Percentiles rank a stretch among this genome's conserved stretches.
Conservation (phyloP, 92 coral and sea anemone species). For the Anthopleura xanthogrammica region DNA sequence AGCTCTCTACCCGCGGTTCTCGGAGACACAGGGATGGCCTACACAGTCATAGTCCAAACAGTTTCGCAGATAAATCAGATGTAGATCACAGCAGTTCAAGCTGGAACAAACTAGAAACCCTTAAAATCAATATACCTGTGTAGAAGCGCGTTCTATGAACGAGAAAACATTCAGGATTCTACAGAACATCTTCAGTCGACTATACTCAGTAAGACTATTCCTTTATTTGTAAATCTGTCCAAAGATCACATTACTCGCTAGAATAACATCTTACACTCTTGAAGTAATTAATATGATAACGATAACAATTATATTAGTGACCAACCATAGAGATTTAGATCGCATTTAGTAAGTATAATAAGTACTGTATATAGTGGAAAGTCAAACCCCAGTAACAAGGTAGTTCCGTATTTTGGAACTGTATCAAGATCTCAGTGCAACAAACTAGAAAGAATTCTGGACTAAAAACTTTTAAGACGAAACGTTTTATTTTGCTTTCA, state of each 20-base stretch:
- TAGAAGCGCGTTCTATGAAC: not conserved
- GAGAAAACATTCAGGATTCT: not conserved
- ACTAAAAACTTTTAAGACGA: not conserved
- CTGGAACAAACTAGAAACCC: slow-evolving; percentile 24
- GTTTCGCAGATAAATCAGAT: slow-evolving; percentile 38
- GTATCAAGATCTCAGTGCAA: not conserved
- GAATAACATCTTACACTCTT: not conserved
- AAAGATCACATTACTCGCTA: not conserved
- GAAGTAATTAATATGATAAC: not conserved
- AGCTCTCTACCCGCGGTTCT: slow-evolving; percentile 26
- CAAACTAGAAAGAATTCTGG: not conserved
- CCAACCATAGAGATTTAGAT: too few relatives aligned
- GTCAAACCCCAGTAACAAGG: too few relatives aligned
- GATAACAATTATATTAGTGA: not conserved
- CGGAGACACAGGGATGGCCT: slow-evolving; percentile 31
- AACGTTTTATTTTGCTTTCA: not conserved
- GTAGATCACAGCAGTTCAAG: slow-evolving; percentile 8
- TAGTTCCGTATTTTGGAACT: not conserved
- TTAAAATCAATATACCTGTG: not conserved
- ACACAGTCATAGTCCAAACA: slow-evolving; percentile 33
- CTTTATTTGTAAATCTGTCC: too few relatives aligned
- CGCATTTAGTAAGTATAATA: too few relatives aligned
- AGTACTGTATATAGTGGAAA: too few relatives aligned
- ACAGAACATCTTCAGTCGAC: not conserved
- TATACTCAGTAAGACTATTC: too few relatives aligned